Conservation (phyloP, 2,113 vertebrate genomes). For the Cavia aperea region DNA sequence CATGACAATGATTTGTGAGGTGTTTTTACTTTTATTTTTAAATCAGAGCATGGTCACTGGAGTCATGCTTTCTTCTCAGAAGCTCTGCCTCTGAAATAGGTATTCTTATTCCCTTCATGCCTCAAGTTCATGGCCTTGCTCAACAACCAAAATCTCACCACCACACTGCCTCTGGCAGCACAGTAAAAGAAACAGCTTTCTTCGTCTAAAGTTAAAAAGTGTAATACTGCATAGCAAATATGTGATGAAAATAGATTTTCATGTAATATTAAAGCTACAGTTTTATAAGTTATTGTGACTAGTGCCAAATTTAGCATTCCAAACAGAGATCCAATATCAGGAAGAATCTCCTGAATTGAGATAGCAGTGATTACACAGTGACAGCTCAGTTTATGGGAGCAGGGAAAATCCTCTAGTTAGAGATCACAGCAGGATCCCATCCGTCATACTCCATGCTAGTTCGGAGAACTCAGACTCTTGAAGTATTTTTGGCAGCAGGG, state of each 20-base stretch:
- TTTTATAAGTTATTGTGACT: not conserved
- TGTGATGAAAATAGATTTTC: not conserved
- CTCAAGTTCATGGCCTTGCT: not conserved
- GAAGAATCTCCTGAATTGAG: constrained; percentile 52
- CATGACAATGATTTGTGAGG: not conserved
- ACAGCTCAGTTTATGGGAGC: constrained; percentile 52
- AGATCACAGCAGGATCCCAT: constrained; percentile 64
- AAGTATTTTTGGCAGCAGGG: constrained; percentile 63
- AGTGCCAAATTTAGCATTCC: constrained; percentile 14
- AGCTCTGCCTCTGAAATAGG: not conserved
- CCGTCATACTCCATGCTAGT: constrained; percentile 57
- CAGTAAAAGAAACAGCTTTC: not conserved
- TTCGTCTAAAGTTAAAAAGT: not conserved
- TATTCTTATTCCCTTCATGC: not conserved
- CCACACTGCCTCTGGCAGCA: not conserved
- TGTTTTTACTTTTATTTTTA: not conserved
- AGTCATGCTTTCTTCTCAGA: not conserved
- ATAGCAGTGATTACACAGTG: constrained; percentile 35
- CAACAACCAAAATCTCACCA: not conserved
- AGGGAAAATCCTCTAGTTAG: constrained; percentile 70
- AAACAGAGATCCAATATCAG: constrained; percentile 46
- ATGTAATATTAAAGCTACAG: not conserved
- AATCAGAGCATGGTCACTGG: not conserved
- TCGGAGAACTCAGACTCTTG: constrained; percentile 64
- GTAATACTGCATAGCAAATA: not conserved